Base-by-base conservation (phyloP, 1,140 invertebrate species). In the Listronotus oregonensis region DNA sequence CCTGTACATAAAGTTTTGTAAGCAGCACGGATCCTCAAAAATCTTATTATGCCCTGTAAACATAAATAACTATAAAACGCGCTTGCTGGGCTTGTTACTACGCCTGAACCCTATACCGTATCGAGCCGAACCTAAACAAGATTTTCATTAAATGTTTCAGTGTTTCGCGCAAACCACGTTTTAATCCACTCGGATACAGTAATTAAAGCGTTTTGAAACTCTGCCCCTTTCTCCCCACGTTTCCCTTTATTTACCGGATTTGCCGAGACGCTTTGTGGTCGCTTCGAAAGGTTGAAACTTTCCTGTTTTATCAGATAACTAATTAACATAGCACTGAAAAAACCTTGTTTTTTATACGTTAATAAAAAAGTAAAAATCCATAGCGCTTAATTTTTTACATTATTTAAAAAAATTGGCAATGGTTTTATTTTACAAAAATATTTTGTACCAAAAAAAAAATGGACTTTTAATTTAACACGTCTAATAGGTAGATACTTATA, bases 151-250 rank as follows among this genome's bases (percentile, higher is more conserved):
- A 50, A 21, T 21, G 12, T 21, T 15, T 15, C 47, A 50, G 15
- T 50, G 47, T 50, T 50, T 50, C 47, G 18, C 17, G 47, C 15
- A 50, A 50, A 50, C 47, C 47, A 50, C 47, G 15, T 27, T 50
- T 21, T 50, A 50, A 50, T 50, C 47, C 47, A 21, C 15, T 50
- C 47, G 47, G 47, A 12, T 18, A 50, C 47, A 27, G 47, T 50
- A 50, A 50, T 50, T 50, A 50, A 31, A 50, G 47, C 47, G 47
- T 50, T 50, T 50, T 50, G 14, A 21, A n/a, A n/a, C 47, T n/a
- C 11, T 11, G 4, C 47, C 47, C 47, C 15, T 15, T 21, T 5
- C 47, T 21, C 17, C 9, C 12, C 12, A 6, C 18, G 6, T 21
- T 21, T 17, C 17, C 6, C 21, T 31, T 12, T 31, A 15, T 15